Conservation (phyloP, 2,888 invertebrate genomes). For the Epinotia bilunana region DNA sequence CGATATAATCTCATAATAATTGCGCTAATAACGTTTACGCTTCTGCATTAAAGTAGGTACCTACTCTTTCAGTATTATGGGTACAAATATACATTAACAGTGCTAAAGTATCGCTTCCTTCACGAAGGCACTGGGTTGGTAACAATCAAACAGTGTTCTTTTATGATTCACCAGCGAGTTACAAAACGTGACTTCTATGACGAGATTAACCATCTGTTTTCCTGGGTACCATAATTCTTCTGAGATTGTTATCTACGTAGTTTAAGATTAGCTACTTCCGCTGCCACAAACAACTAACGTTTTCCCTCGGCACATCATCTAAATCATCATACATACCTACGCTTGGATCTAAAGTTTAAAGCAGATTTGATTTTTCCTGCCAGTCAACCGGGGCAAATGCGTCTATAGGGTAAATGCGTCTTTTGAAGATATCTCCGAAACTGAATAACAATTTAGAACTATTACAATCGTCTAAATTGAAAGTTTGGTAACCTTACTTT, state of each 20-base stretch:
- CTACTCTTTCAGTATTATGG: not conserved
- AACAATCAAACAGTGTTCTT: constrained; percentile 11
- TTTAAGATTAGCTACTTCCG: constrained; percentile 22
- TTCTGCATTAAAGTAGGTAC: not conserved
- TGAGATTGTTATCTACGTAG: constrained; percentile 24
- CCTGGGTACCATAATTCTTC: constrained; percentile 22
- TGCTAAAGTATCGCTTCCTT: not conserved
- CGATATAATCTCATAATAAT: not conserved
- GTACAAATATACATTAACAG: not conserved
- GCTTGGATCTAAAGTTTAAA: not conserved
- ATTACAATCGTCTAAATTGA: too few relatives aligned
- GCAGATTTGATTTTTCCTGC: not conserved
- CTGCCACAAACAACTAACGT: constrained; percentile 11
- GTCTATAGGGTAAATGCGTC: too few relatives aligned
- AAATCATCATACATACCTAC: not conserved
- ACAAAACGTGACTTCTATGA: constrained; percentile 20
- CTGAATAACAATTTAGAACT: too few relatives aligned
- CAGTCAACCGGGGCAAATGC: too few relatives aligned
- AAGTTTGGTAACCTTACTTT: too few relatives aligned
- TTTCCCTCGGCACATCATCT: constrained; percentile 5
- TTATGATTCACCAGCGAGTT: constrained; percentile 28
- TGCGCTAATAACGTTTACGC: not conserved
- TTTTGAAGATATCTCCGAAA: too few relatives aligned
- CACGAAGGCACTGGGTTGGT: constrained; percentile 8
- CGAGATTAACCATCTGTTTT: constrained; percentile 20